A percentile compares a stretch with the other conserved stretches of the same genome.
Evolutionary conservation across 2,888 invertebrate species (phyloP).

Genomic region (Drosophila helvetica): DNA sequence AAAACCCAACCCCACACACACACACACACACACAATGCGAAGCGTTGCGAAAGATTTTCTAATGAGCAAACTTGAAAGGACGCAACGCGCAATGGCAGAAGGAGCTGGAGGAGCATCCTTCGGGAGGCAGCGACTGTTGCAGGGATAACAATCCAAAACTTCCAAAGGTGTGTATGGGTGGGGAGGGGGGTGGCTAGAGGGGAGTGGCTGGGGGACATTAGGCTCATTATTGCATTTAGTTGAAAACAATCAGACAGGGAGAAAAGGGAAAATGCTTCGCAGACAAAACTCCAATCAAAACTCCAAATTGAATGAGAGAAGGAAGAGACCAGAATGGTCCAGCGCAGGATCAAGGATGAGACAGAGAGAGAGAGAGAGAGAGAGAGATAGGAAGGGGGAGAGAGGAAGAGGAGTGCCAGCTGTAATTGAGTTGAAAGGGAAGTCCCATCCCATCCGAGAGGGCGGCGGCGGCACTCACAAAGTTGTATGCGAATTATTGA

Average conservation of each 20-base stretch:
- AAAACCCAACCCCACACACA: constrained; percentile 3
- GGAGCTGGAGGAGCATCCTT: too few species aligned
- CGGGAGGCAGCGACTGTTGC: background rate
- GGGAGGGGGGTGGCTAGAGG: background rate
- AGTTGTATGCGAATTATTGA: constrained; percentile 73
- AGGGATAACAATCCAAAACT: constrained; percentile 38
- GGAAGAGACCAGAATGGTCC: background rate
- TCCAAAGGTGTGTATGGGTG: constrained; percentile 12
- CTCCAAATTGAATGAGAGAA: constrained; percentile 15
- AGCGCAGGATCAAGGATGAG: background rate
- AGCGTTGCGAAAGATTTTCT: constrained; percentile 68
- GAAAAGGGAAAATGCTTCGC: too few species aligned
- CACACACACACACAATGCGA: constrained; percentile 45
- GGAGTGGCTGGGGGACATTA: constrained; percentile 23
- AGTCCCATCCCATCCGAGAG: background rate
- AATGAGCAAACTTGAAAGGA: constrained; percentile 71
- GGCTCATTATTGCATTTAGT: constrained; percentile 54
- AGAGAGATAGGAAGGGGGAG: background rate
- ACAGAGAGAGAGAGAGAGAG: background rate
- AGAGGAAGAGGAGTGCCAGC: constrained; percentile 1
- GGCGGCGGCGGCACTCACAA: constrained; percentile 28
- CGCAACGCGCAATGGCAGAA: background rate
- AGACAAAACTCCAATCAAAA: constrained; percentile 23
- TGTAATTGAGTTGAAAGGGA: constrained; percentile 25
- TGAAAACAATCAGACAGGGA: constrained; percentile 38